Conservation (phyloP, 2,797 vertebrate species). For the Chelmon rostratus region DNA sequence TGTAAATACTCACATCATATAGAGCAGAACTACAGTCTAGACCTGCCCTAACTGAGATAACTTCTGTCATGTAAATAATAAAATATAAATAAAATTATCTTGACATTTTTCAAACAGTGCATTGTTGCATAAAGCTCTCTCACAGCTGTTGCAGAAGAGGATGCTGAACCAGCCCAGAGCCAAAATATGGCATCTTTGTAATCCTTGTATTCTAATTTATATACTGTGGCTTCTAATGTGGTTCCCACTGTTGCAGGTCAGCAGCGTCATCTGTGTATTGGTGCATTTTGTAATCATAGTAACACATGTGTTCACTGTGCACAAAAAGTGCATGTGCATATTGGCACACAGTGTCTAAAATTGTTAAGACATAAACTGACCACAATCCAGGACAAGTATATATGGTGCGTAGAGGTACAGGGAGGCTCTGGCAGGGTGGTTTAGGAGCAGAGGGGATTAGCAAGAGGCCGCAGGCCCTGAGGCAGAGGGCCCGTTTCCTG, state of each 20-base stretch:
- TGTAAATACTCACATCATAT: too few species aligned
- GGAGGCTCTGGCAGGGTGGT: constrained; percentile 60
- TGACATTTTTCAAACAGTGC: not conserved
- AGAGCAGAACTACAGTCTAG: too few species aligned
- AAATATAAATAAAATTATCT: too few species aligned
- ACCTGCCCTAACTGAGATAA: too few species aligned
- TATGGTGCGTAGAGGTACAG: constrained; percentile 44
- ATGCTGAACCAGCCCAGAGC: not conserved
- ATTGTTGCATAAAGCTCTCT: not conserved
- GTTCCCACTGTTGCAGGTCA: not conserved
- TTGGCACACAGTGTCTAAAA: not conserved
- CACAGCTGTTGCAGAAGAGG: not conserved
- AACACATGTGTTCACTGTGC: not conserved
- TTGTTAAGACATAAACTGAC: not conserved
- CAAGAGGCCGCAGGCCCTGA: constrained; percentile 91
- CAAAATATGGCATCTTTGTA: not conserved
- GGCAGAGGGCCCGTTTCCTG: constrained; percentile 89
- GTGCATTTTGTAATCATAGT: not conserved
- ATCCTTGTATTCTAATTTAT: not conserved
- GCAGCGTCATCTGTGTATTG: not conserved
- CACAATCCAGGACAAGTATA: constrained; percentile 9
- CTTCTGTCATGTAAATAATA: too few species aligned
- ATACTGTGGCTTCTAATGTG: not conserved
- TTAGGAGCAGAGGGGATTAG: constrained; percentile 89
- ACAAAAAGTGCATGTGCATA: not conserved